Base-by-base conservation (phyloP, 2,888 invertebrate genomes). In the Neoitamus cyanurus region DNA sequence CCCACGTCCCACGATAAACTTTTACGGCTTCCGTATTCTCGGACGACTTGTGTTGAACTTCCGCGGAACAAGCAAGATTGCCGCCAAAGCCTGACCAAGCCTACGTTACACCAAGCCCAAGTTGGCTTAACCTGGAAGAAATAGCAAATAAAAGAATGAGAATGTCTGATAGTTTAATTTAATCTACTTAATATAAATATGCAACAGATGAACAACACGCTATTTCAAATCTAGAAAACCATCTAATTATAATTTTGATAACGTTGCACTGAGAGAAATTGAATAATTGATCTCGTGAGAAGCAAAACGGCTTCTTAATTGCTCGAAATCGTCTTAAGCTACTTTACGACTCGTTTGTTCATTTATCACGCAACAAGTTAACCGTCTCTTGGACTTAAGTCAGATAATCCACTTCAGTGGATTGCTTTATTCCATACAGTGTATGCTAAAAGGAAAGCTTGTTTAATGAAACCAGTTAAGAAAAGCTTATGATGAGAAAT, bases 281-380 rank as follows among this genome's bases (percentile, higher is more conserved):
- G 20, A 25, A 30, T 70, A 70, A 70, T 77, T 77, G 20, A 13
- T 11, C 6, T 37, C 77, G 46, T 77, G 77, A 77, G 42, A 42
- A 77, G 77, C 6, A 77, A 77, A 46, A 2, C 77, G 3, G 15
- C 46, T 20, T 25, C 37, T 42, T 42, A 77, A 77, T 77, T 77
- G 77, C 77, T 77, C 13, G 28, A 28, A 77, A 77, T 36, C 28
- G 30, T n/a, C 20, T 77, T 77, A 77, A 77, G 15, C 37, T 5
- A 25, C 70, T 70, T 70, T n/a, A 70, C 20, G 15, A 20, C 25
- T 58, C 58, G 58, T 9, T 20, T 7, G 70, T 11, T 70, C 15
- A 70, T 70, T 31, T 70, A 31, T 31, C 70, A 70, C 70, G 34
- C 70, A 31, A 30, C 30, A 70, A 30, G 13, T 70, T 28, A 70